Percentiles rank a stretch among this genome's conserved stretches.
Evolutionary conservation across 2,888 invertebrate genomes (phyloP).

Genomic region (Conchocele bisecta): DNA sequence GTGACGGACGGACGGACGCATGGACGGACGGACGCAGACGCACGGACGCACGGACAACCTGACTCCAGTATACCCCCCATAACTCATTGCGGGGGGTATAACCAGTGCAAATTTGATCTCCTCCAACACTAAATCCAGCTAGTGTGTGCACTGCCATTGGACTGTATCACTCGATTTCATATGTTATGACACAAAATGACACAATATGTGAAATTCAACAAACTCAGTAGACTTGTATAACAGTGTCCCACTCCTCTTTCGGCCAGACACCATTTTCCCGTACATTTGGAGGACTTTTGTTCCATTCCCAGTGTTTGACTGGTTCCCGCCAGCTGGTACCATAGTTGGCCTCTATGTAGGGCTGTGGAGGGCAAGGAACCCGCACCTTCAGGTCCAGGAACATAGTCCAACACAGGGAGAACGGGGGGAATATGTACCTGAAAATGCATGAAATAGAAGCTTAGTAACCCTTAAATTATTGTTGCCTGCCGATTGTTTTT

Average conservation of each 20-base stretch:
- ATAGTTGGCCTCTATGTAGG: constrained; percentile 85
- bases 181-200: background rate
- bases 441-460: too few species aligned
- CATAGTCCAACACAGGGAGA: constrained; percentile 85
- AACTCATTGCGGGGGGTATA: too few species aligned
- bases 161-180: too few species aligned
- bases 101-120: too few species aligned
- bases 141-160: too few species aligned
- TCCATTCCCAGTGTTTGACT: constrained; percentile 85
- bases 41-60: too few species aligned
- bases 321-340: constrained; percentile 84
- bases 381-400: constrained; percentile 84
- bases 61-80: too few species aligned
- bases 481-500: too few species aligned
- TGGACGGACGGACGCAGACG: too few species aligned
- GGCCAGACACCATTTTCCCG: constrained; percentile 84
- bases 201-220: background rate
- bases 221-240: constrained; percentile 80
- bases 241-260: constrained; percentile 82
- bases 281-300: constrained; percentile 84
- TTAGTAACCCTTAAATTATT: too few species aligned
- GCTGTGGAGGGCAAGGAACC: constrained; percentile 84
- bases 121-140: too few species aligned
- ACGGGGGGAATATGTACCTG: constrained; percentile 84
- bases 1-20: too few species aligned